phyloP scores from a whole-genome alignment of 1,140 invertebrate genomes.

The Lucilia sericata region DNA sequence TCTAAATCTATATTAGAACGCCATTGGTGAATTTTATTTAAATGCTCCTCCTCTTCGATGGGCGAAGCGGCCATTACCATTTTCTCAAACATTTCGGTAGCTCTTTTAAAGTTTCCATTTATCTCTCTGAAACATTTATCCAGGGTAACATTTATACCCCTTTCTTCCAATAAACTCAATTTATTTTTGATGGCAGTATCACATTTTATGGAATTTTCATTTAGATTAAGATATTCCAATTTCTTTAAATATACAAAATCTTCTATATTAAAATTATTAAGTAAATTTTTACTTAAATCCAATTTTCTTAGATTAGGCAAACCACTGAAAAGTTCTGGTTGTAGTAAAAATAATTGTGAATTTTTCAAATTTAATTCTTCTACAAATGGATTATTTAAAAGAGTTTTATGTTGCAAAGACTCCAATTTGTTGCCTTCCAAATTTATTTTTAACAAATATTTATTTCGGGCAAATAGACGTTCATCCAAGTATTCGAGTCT shows the following conservation, averaged over 20 bases:
- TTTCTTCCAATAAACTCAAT: conserved; percentile 51
- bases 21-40: conserved; percentile 18
- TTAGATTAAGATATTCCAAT: conserved; percentile 55
- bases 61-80: conserved; percentile 37
- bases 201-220: conserved; percentile 61
- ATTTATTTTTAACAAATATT: conserved; percentile 54
- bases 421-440: conserved; percentile 63
- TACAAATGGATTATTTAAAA: conserved; percentile 55
- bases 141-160: conserved; percentile 54
- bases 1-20: conserved; percentile 6
- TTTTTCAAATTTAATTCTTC: conserved; percentile 59
- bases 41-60: not conserved
- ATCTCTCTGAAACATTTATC: conserved; percentile 43
- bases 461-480: conserved; percentile 58
- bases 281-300: conserved; percentile 60
- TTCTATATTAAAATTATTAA: conserved; percentile 55
- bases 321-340: conserved; percentile 50
- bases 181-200: conserved; percentile 55
- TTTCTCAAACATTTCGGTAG: conserved; percentile 45
- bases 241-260: conserved; percentile 50
- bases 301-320: conserved; percentile 58
- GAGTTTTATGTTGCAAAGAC: conserved; percentile 50
- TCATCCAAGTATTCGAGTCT: conserved; percentile 62
- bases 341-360: conserved; percentile 59
- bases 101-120: not conserved